Evolutionary conservation across 1,140 invertebrate genomes (phyloP).

Genomic region (Drosophila cardini): DNA sequence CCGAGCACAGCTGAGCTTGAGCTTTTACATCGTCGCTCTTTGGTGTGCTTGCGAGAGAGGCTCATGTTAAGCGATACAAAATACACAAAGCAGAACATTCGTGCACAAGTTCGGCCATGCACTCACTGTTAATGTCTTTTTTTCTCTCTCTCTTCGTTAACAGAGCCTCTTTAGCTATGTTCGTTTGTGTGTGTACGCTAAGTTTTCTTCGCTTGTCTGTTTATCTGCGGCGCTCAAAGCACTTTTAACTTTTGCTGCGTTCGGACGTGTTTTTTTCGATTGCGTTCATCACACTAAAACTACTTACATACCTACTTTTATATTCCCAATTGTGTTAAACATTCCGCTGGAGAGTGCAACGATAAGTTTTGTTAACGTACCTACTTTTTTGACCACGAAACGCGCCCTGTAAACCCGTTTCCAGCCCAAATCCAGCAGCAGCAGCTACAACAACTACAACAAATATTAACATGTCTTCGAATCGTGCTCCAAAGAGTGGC

Average conservation of each 20-base stretch:
- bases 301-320: conserved; percentile 8
- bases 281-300: conserved; percentile 9
- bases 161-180: background rate
- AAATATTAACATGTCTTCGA: conserved; percentile 89
- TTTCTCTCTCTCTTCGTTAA: conserved; percentile 14
- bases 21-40: conserved; percentile 8
- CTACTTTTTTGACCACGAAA: conserved; percentile 40
- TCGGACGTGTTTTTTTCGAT: conserved; percentile 59
- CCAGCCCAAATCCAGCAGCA: conserved; percentile 47
- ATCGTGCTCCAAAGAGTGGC: conserved; percentile 96
- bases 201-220: conserved; percentile 47
- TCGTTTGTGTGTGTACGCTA: conserved; percentile 1
- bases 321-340: conserved; percentile 57
- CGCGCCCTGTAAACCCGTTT: conserved; percentile 78
- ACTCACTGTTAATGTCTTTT: conserved; percentile 13
- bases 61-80: conserved; percentile 18
- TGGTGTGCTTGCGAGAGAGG: conserved; percentile 28
- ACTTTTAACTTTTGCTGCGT: conserved; percentile 53
- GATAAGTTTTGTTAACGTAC: conserved; percentile 27
- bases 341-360: conserved; percentile 63
- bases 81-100: background rate
- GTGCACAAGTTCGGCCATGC: background rate
- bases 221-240: conserved; percentile 37
- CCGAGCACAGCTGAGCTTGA: conserved; percentile 32
- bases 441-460: conserved; percentile 41